Conservation (phyloP, 2,113 vertebrate genomes). For the Larimichthys crocea region DNA sequence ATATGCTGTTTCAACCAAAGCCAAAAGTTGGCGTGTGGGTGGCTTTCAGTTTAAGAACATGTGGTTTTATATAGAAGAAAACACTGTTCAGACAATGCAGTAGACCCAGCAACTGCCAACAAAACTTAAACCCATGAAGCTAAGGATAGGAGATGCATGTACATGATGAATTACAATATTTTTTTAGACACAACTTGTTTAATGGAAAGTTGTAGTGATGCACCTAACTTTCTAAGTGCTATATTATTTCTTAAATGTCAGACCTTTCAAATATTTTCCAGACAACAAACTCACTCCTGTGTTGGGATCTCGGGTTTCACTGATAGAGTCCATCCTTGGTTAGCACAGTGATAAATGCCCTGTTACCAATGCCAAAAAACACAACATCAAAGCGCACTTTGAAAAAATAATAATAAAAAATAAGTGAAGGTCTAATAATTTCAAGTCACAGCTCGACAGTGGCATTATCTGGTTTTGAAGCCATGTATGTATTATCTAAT, state of each 20-base stretch:
- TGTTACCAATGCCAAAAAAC: conserved; percentile 44
- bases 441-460: conserved; percentile 58
- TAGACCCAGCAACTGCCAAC: conserved; percentile 23
- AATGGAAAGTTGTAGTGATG: conserved; percentile 2
- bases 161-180: conserved; percentile 39
- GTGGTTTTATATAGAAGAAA: conserved; percentile 40
- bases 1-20: conserved; percentile 42
- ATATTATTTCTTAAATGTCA: conserved; percentile 57
- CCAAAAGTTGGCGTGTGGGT: conserved; percentile 33
- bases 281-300: conserved; percentile 39
- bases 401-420: conserved; percentile 6
- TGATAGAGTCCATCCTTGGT: conserved; percentile 39
- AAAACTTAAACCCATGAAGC: conserved; percentile 24
- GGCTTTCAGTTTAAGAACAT: conserved; percentile 41
- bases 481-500: conserved; percentile 82
- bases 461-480: conserved; percentile 78
- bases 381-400: conserved; percentile 43
- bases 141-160: conserved; percentile 14
- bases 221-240: conserved; percentile 23
- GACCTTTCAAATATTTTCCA: conserved; percentile 54
- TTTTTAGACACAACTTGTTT: conserved; percentile 3
- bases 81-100: conserved; percentile 19
- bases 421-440: conserved; percentile 48
- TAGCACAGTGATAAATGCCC: conserved; percentile 44
- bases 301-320: conserved; percentile 34